A percentile compares a stretch with the other conserved stretches of the same genome.
These are phyloP conservation scores for Hybognathus amarus DNA, from an alignment of 2,797 vertebrate species.

Conservation along the genomic window DNA sequence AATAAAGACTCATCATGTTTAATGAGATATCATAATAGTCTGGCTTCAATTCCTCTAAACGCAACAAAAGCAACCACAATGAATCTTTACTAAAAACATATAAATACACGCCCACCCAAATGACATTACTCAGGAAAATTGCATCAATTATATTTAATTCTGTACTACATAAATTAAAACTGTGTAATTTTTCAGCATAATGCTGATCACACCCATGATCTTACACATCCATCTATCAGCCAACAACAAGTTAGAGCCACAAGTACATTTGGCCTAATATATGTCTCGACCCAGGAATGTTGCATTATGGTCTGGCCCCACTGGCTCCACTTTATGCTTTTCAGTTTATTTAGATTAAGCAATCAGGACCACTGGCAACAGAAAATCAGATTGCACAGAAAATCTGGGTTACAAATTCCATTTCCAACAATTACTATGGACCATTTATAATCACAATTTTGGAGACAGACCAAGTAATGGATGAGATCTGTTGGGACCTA, in stretches of 20 bases:
- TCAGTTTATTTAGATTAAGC: constrained; percentile 54
- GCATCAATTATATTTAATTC: constrained; percentile 14
- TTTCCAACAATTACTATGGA: constrained; percentile 59
- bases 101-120: background rate
- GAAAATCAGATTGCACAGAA: constrained; percentile 56
- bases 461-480: constrained; percentile 25
- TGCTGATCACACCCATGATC: constrained; percentile 14
- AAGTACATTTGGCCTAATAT: background rate
- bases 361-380: constrained; percentile 47
- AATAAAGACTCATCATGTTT: background rate
- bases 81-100: constrained; percentile 2
- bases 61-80: background rate
- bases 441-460: constrained; percentile 35
- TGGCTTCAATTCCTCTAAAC: background rate
- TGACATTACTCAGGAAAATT: constrained; percentile 18
- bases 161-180: constrained; percentile 15
- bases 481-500: constrained; percentile 30
- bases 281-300: constrained; percentile 26
- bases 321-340: constrained; percentile 42
- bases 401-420: constrained; percentile 55
- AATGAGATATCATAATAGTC: constrained; percentile 18
- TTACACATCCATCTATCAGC: constrained; percentile 11
- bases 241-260: background rate
- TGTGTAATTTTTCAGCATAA: background rate
- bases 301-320: constrained; percentile 32